A percentile compares a stretch with the other conserved stretches of the same genome.
Conservation (phyloP, 2,797 vertebrate genomes). For the Lophura swinhoii region DNA sequence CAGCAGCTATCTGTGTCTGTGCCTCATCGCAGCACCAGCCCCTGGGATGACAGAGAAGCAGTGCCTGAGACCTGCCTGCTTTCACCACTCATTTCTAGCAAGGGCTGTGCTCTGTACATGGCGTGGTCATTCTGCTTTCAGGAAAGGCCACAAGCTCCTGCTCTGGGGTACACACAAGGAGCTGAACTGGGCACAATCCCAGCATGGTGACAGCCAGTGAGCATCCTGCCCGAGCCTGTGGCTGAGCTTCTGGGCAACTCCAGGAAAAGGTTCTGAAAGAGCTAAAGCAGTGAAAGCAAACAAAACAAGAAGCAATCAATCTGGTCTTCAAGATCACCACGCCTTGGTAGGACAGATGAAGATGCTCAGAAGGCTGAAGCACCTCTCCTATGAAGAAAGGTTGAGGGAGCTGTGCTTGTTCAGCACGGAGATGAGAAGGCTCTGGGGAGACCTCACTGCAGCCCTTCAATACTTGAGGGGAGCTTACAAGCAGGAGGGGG, state of each 20-base stretch:
- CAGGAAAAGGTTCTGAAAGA: not conserved
- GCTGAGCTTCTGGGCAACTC: not conserved
- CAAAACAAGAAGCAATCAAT: not conserved
- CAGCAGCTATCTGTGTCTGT: not conserved
- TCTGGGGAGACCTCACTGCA: no score
- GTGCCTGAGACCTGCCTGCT: accelerated
- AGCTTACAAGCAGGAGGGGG: no score
- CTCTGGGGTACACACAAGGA: not conserved
- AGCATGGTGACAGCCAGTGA: not conserved
- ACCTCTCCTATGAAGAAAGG: no score
- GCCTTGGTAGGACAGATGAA: not conserved
- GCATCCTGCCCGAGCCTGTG: not conserved
- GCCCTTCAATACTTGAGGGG: no score
- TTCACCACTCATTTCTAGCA: accelerated
- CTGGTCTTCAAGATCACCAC: not conserved
- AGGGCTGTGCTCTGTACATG: not conserved
- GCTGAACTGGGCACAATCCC: not conserved
- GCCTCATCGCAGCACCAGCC: not conserved
- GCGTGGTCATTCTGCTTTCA: not conserved
- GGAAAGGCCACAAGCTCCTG: accelerated
- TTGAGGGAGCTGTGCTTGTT: no score
- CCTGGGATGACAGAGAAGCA: not conserved
- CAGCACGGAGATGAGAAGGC: no score
- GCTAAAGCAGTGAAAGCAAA: not conserved
- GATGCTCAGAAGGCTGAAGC: no score